These are phyloP conservation scores for Seira sanloemensis DNA, from an alignment of 2,888 invertebrate species.

Conservation along the genomic window DNA sequence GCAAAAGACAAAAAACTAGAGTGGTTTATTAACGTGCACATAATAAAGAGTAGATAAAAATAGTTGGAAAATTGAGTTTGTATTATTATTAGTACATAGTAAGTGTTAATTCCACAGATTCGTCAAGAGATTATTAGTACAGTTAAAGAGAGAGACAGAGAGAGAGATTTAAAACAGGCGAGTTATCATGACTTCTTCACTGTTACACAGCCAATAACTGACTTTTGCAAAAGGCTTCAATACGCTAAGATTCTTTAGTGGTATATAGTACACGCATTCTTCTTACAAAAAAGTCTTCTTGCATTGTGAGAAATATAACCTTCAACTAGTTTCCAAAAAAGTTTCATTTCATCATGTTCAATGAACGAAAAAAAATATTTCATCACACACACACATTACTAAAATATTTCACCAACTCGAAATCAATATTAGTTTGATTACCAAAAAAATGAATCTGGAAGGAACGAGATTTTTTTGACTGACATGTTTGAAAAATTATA, in stretches of 20 bases:
- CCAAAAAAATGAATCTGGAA: not conserved
- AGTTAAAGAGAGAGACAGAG: not conserved
- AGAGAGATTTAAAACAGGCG: no score
- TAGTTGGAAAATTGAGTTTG: not conserved
- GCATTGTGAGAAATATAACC: not conserved
- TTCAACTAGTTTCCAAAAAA: not conserved
- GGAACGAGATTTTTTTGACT: no score
- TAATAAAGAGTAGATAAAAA: not conserved
- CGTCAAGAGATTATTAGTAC: not conserved
- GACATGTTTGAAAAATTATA: not conserved
- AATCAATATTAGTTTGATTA: not conserved
- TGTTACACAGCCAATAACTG: no score
- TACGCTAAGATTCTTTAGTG: not conserved
- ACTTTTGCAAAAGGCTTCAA: conserved; percentile 4
- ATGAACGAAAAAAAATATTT: no score
- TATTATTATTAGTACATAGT: not conserved
- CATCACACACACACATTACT: no score
- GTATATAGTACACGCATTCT: not conserved
- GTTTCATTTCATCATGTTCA: not conserved
- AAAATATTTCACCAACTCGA: no score
- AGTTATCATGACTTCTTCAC: no score
- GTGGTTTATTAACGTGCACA: not conserved
- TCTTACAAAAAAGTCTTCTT: not conserved
- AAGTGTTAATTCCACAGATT: no score
- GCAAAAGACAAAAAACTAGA: conserved; percentile 20